phyloP scores from a whole-genome alignment of 2,888 invertebrate genomes.

The Mesochorus sp. region DNA sequence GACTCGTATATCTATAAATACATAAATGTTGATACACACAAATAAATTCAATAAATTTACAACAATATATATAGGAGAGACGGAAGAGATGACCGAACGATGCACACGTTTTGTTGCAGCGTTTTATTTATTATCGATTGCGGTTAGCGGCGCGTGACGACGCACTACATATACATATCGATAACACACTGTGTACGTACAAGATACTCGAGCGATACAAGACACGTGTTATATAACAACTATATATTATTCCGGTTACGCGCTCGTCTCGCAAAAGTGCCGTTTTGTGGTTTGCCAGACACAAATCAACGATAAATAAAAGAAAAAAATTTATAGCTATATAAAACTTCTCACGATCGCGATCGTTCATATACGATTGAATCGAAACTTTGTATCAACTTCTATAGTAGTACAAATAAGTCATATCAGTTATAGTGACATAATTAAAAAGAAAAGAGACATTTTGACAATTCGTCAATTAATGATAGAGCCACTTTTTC shows the following conservation, averaged over 20 bases:
- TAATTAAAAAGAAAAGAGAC: too few relatives aligned
- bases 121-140: conserved; percentile 73
- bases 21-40: too few relatives aligned
- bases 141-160: conserved; percentile 70
- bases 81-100: neutral
- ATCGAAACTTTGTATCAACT: too few relatives aligned
- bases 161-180: conserved; percentile 58
- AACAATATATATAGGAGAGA: too few relatives aligned
- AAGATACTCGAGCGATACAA: neutral
- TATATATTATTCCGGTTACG: conserved; percentile 33
- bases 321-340: conserved; percentile 13
- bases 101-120: conserved; percentile 1
- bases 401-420: too few relatives aligned
- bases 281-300: conserved; percentile 58
- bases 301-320: conserved; percentile 30
- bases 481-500: too few relatives aligned
- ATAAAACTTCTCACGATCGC: neutral
- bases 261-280: conserved; percentile 62
- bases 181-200: conserved; percentile 17
- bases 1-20: too few relatives aligned
- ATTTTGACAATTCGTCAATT: too few relatives aligned
- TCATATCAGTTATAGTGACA: too few relatives aligned
- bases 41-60: too few relatives aligned
- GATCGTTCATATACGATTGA: too few relatives aligned
- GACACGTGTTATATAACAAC: conserved; percentile 50